phyloP scores from a whole-genome alignment of 2,888 invertebrate species.

The Tetramorium bicarinatum region DNA sequence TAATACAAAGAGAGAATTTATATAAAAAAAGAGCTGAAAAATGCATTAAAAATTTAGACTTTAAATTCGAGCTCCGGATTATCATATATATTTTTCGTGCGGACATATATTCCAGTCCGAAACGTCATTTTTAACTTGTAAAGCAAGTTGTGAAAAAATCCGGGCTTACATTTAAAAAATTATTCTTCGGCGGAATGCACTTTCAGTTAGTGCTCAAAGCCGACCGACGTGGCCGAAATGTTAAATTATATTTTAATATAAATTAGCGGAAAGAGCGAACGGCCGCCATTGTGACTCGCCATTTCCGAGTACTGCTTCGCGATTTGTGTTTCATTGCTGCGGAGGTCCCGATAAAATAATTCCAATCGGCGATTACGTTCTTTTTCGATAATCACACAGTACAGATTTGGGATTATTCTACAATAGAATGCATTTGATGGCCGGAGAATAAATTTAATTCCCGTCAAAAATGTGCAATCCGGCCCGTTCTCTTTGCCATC shows the following conservation, averaged over 20 bases:
- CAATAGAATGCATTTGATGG: neutral
- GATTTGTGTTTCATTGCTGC: neutral
- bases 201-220: slow-evolving; percentile 32
- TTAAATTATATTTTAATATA: slow-evolving; percentile 38
- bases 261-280: slow-evolving; percentile 6
- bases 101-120: neutral
- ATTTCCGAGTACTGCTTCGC: neutral
- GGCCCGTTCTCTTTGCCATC: neutral
- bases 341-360: neutral
- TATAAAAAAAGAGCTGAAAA: neutral
- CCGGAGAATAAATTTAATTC: neutral
- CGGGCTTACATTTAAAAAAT: slow-evolving; percentile 9
- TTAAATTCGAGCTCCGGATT: slow-evolving; percentile 11
- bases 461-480: neutral
- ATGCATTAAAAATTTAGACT: neutral
- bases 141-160: slow-evolving; percentile 14
- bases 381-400: neutral
- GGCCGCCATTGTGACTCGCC: neutral
- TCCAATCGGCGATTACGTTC: neutral
- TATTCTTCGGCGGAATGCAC: slow-evolving; percentile 8
- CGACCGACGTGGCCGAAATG: neutral
- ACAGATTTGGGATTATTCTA: neutral
- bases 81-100: slow-evolving; percentile 7
- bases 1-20: neutral
- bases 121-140: slow-evolving; percentile 32